Percentiles rank a stretch among this genome's conserved stretches.
These are phyloP conservation scores for Drosophila putrida DNA, from an alignment of 2,888 invertebrate species.

Conservation along the genomic window DNA sequence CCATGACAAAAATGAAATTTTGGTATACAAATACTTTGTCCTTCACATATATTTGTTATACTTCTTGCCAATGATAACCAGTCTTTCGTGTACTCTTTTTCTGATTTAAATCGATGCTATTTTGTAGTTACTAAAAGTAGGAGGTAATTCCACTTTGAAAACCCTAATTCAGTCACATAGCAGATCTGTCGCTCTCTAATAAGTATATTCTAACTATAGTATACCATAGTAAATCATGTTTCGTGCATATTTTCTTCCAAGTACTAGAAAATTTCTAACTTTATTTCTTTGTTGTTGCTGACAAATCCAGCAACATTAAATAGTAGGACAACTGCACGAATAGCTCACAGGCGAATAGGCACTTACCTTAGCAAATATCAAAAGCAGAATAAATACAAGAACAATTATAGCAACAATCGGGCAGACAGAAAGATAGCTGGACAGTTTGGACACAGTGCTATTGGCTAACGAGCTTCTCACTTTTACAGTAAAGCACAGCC, in stretches of 20 bases:
- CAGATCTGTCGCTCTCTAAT: too few species aligned
- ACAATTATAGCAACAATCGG: slow-evolving; percentile 36
- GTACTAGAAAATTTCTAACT: not conserved
- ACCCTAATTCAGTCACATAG: too few species aligned
- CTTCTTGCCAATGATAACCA: too few species aligned
- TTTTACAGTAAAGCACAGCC: slow-evolving; percentile 46
- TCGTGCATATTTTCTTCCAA: slow-evolving; percentile 18
- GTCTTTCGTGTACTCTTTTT: too few species aligned
- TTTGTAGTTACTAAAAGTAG: too few species aligned
- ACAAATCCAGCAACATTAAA: not conserved
- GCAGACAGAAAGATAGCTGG: slow-evolving; percentile 5
- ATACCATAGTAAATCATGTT: not conserved
- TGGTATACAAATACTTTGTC: too few species aligned
- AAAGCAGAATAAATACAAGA: slow-evolving; percentile 16
- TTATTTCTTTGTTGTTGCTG: slow-evolving; percentile 7
- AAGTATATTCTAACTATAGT: too few species aligned
- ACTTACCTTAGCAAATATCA: slow-evolving; percentile 14
- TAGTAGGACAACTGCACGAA: not conserved
- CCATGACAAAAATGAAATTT: too few species aligned
- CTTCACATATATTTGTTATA: too few species aligned
- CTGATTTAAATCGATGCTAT: not conserved
- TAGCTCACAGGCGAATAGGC: slow-evolving; percentile 3
- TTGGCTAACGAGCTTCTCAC: slow-evolving; percentile 61
- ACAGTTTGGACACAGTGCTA: slow-evolving; percentile 32
- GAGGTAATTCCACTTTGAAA: too few species aligned